A percentile compares a stretch with the other conserved stretches of the same genome.
Conservation (phyloP, 2,113 vertebrate genomes). For the Ranitomeya variabilis region DNA sequence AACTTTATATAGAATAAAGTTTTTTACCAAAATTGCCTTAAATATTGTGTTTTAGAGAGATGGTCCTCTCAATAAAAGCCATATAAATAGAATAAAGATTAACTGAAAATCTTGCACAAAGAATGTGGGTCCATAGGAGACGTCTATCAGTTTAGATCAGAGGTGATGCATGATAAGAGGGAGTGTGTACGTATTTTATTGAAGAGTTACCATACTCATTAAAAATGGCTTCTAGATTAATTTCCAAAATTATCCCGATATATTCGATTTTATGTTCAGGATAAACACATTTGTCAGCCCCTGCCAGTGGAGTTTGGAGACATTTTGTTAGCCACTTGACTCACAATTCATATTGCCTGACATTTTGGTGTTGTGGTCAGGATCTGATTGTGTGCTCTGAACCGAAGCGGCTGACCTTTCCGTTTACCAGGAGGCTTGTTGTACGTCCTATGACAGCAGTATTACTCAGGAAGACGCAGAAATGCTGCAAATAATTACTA, state of each 20-base stretch:
- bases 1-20: too few relatives aligned
- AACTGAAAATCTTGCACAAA: too few relatives aligned
- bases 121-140: too few relatives aligned
- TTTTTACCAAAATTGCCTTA: too few relatives aligned
- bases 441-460: background rate
- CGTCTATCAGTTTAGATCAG: background rate
- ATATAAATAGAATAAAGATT: too few relatives aligned
- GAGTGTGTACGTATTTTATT: too few relatives aligned
- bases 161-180: background rate
- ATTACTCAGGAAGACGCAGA: background rate
- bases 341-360: constrained; percentile 28
- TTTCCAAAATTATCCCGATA: background rate
- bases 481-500: background rate
- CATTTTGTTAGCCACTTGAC: constrained; percentile 26
- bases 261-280: background rate
- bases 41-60: too few relatives aligned
- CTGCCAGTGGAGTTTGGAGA: background rate
- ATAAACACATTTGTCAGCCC: background rate
- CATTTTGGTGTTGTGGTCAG: constrained; percentile 45
- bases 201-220: background rate
- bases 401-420: constrained; percentile 43
- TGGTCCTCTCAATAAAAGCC: too few relatives aligned
- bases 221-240: background rate
- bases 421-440: background rate
- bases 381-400: background rate